Base-by-base conservation (phyloP, 2,797 vertebrate genomes). In the Microchirus variegatus region DNA sequence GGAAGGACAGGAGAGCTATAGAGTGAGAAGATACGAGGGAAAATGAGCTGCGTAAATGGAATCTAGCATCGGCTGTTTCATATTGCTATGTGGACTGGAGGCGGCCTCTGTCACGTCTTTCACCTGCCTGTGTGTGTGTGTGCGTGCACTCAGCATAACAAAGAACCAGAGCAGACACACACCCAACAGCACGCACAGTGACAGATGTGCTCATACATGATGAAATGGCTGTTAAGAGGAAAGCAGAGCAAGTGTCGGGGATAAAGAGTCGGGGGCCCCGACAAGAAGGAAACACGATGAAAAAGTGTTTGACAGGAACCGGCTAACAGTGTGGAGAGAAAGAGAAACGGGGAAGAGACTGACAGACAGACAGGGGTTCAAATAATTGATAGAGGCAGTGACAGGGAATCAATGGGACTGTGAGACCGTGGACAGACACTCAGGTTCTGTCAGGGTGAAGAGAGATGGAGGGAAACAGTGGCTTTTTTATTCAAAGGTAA, bases 371-470 rank as follows among this genome's bases (percentile, higher is more conserved):
- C 61, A 73, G 66, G 67, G 76, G 70, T 73, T 53, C 10, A 16
- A 78, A 86, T 85, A 82, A 87, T 70, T 75, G 79, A 86, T 68
- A 1, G 78, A 65, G 45, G 65, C 73, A 65, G 70, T 82, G 86
- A 86, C 85, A 70, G 77, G 18, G 70, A 84, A 80, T 82, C 81
- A 64, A 73, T 77, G 82, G 67, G 70, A 69, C 57, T 65, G 46
- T 18, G 67, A 87, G 76, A 82, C 84, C 81, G 77, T 55, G 77
- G 77, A 80, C 61, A 61, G 77, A 80, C 42, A 64, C 75, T 71
- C 36, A 26, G 22, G 45, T 51, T 66, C 62, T 59, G 71, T 70
- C 49, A 48, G 58, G 36, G 47, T 38, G 1, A 54, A 36, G 53
- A n/a, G 13, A 18, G 37, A 52, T 17, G 6, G 16, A 43, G 42